A percentile compares a stretch with the other conserved stretches of the same genome.
phyloP scores from a whole-genome alignment of 1,140 invertebrate species.

The Formica exsecta region DNA sequence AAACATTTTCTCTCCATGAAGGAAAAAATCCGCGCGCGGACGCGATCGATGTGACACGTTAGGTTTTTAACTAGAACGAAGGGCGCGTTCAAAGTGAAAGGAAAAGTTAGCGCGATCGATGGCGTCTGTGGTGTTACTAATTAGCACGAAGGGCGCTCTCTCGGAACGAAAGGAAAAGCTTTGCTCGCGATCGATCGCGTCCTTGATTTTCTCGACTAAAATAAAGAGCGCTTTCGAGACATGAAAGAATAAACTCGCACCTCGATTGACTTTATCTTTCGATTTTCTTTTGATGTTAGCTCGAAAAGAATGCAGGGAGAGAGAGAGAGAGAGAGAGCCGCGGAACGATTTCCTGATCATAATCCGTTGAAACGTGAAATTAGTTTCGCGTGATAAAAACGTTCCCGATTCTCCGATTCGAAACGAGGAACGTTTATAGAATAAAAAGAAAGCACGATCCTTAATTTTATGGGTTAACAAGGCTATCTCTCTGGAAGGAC shows the following conservation, averaged over 20 bases:
- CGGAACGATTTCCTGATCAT: background rate
- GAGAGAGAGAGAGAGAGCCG: background rate
- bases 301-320: background rate
- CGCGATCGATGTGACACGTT: constrained; percentile 49
- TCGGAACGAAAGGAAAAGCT: constrained; percentile 61
- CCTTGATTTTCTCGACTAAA: constrained; percentile 57
- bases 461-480: background rate
- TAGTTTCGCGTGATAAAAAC: background rate
- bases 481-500: background rate
- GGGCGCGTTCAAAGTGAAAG: constrained; percentile 63
- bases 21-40: background rate
- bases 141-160: constrained; percentile 61
- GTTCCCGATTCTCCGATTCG: background rate
- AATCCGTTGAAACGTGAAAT: background rate
- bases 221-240: constrained; percentile 36
- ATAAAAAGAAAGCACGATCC: background rate
- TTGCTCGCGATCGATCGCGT: constrained; percentile 47
- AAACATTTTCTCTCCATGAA: background rate
- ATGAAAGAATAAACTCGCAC: background rate
- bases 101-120: constrained; percentile 61
- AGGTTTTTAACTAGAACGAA: constrained; percentile 58
- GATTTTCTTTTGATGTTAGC: background rate
- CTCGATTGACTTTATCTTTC: background rate
- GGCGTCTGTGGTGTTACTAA: constrained; percentile 60
- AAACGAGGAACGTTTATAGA: background rate